A percentile compares a stretch with the other conserved stretches of the same genome.
These are phyloP conservation scores for Podarcis cretensis DNA, from an alignment of 2,113 vertebrate genomes.

Conservation along the genomic window DNA sequence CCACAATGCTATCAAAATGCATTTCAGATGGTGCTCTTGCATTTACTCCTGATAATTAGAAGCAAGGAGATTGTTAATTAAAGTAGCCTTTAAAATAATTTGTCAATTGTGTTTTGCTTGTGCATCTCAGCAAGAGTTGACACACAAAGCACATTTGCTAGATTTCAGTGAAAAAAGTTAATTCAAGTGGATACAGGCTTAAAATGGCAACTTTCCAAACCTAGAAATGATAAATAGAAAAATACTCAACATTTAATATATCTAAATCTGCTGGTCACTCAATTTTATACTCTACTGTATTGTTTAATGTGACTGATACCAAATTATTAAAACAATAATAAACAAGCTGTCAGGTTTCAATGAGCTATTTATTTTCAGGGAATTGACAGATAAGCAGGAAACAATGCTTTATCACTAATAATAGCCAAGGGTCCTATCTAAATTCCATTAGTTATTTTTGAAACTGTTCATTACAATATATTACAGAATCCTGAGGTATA, in stretches of 20 bases:
- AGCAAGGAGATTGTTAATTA: not conserved
- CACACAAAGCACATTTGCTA: not conserved
- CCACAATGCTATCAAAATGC: not conserved
- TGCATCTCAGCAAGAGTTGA: not conserved
- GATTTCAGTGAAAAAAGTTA: not conserved
- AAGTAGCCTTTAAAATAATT: not conserved
- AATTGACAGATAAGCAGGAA: slow-evolving; percentile 41
- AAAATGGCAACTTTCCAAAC: slow-evolving; percentile 4
- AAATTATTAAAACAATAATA: slow-evolving; percentile 53
- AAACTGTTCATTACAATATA: slow-evolving; percentile 17
- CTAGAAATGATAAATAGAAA: slow-evolving; percentile 9
- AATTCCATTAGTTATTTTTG: slow-evolving; percentile 46
- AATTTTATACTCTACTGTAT: slow-evolving; percentile 51
- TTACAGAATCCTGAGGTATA: not conserved
- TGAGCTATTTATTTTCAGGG: slow-evolving; percentile 53
- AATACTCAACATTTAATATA: slow-evolving; percentile 48
- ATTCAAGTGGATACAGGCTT: not conserved
- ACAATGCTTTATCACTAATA: slow-evolving; percentile 55
- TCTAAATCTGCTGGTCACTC: slow-evolving; percentile 11
- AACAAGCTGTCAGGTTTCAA: slow-evolving; percentile 61
- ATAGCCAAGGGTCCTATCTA: slow-evolving; percentile 34
- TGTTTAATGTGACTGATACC: slow-evolving; percentile 43
- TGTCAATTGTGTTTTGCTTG: not conserved
- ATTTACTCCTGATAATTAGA: not conserved
- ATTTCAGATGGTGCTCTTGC: not conserved